phyloP scores from a whole-genome alignment of 1,140 invertebrate species.

The Habropoda laboriosa region DNA sequence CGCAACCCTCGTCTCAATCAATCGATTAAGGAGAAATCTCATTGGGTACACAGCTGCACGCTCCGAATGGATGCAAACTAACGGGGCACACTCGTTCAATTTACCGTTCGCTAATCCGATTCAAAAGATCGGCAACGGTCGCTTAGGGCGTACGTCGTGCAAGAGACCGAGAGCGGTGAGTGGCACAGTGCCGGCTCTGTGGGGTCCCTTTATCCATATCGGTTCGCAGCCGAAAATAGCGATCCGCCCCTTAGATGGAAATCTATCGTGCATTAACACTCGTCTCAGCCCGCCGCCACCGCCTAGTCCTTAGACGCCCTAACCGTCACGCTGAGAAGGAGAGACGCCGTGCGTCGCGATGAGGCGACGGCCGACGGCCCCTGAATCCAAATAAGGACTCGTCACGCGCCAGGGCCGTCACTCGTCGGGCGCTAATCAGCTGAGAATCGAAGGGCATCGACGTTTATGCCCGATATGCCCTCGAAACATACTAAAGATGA shows the following conservation, averaged over 20 bases:
- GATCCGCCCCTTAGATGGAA: slow-evolving; percentile 78
- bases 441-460: slow-evolving; percentile 19
- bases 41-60: neutral
- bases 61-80: neutral
- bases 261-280: slow-evolving; percentile 68
- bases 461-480: neutral
- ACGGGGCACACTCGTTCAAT: slow-evolving; percentile 13
- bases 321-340: slow-evolving; percentile 50
- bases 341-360: slow-evolving; percentile 61
- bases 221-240: slow-evolving; percentile 75
- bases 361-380: slow-evolving; percentile 69
- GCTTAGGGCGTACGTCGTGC: slow-evolving; percentile 71
- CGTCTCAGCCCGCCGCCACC: slow-evolving; percentile 53
- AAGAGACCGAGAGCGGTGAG: slow-evolving; percentile 73
- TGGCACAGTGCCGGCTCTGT: slow-evolving; percentile 72
- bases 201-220: slow-evolving; percentile 77
- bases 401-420: slow-evolving; percentile 59
- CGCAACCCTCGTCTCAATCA: neutral
- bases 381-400: slow-evolving; percentile 80
- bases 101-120: slow-evolving; percentile 60
- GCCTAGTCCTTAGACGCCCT: slow-evolving; percentile 63
- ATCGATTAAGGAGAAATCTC: slow-evolving; percentile 2
- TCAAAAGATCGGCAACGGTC: slow-evolving; percentile 67
- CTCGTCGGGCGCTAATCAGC: slow-evolving; percentile 3
- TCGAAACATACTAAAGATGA: too few relatives aligned